Base-by-base conservation (phyloP, 2,113 vertebrate genomes). In the Heliornis fulica region DNA sequence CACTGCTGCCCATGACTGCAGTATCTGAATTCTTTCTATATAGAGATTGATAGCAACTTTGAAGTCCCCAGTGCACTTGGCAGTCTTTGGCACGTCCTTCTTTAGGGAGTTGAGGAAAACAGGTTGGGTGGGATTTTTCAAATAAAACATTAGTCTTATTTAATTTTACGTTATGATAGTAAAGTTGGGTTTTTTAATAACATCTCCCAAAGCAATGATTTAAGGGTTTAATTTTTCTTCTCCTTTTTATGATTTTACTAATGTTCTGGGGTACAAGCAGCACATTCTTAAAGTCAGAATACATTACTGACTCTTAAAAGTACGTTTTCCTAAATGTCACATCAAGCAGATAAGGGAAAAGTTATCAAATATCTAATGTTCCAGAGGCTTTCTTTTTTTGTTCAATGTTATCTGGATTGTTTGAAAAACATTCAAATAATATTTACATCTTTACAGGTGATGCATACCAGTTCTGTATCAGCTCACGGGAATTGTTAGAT, bases 31-130 rank as follows among this genome's bases (percentile, higher is more conserved):
- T 60, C 76, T 80, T 80, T 86, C 79, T 90, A 1, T 90, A 76
- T 40, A 93, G 80, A 83, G 72, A 88, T 78, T 83, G 92, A 94
- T 93, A 93, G 76, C 56, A 77, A 40, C 64, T 86, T 70, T 77
- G 85, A 95, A 66, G 75, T 95, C 79, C 85, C 63, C 26, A 54
- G 59, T 74, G 82, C 76, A 51, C 85, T 77, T 59, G 38, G 66
- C 38, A 75, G 4, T 90, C 82, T 74, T 92, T 80, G 76, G 54
- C 45, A 87, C 9, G 34, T 95, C 66, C 91, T 79, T 85, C 63
- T 93, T 85, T 43, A 53, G 18, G 34, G 54, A 13, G 0, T 51
- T 64, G 46, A 92, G 65, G 65, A 80, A 81, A 69, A n/a, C 31
- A 28, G 0, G 6, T 28, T 34, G 43, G 11, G 10, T 88, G 40